Evolutionary conservation across 1,140 invertebrate genomes (phyloP), one percentile per base, ranked within the genome.

Genomic region (Apis dorsata): DNA sequence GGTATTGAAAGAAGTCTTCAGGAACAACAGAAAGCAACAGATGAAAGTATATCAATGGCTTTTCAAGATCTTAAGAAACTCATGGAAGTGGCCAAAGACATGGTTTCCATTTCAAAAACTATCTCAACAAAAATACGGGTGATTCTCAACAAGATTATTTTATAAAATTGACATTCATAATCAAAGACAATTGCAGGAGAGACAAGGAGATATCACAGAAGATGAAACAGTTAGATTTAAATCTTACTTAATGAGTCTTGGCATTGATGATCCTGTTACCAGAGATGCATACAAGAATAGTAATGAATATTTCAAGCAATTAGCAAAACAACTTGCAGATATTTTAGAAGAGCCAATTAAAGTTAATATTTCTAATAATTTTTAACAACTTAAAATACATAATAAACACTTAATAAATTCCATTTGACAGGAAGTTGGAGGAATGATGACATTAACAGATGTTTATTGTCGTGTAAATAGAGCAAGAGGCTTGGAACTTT

Each of bases 191-290:
- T 95, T 95, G 74, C 94, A 97, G 95, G 98, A 99, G 89, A 98
- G 97, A 91, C 98, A 99, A 95, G 98, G 98, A 51, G 98, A 98
- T 90, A 98, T 99, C 85, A 99, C 98, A 17, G 98, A 99, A 92
- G 99, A 99, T 95, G 99, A 99, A 94, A 99, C 99, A 13, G 95
- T 99, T 21, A 96, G 96, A 87, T 99, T 99, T 90, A 99, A 99
- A 93, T 97, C 98, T 0, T 99, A 99, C 91, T 94, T 99, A 62
- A 95, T 99, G 92, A 99, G 98, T 93, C 95, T 99, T 86, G 99
- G 99, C 89, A 99, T 99, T 85, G 98, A 98, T 90, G 98, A 99
- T 95, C 99, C 99, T 28, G 99, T 99, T 0, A 99, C 99, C 0
- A 96, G 98, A 92, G 97, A 98, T 91, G 96, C 97, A 60, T 99